A percentile compares a stretch with the other conserved stretches of the same genome.
phyloP scores from a whole-genome alignment of 2,113 vertebrate genomes.

The Seriola dumerili region DNA sequence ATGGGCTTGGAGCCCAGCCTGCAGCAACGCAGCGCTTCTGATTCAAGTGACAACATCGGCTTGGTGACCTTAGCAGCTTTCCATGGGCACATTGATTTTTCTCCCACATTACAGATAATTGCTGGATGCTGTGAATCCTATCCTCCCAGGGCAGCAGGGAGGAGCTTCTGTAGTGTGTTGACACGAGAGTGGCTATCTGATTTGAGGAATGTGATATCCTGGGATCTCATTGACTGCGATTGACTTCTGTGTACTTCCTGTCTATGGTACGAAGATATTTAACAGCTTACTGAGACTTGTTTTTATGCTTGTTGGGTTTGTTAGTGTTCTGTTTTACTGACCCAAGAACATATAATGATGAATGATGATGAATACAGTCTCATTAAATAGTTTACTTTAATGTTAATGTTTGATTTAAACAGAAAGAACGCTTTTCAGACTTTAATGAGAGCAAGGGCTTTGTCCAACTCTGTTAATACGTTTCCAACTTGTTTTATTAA shows the following conservation, averaged over 20 bases:
- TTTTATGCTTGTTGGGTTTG: slow-evolving; percentile 29
- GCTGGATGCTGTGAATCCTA: slow-evolving; percentile 89
- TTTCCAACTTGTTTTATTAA: slow-evolving; percentile 57
- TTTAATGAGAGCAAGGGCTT: slow-evolving; percentile 38
- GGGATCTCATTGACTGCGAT: slow-evolving; percentile 73
- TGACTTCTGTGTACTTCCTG: slow-evolving; percentile 74
- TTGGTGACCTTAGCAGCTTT: slow-evolving; percentile 87
- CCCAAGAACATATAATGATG: slow-evolving; percentile 22
- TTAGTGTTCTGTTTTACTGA: slow-evolving; percentile 16
- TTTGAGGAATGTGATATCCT: slow-evolving; percentile 79
- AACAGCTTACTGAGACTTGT: slow-evolving; percentile 26
- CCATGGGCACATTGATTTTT: slow-evolving; percentile 89
- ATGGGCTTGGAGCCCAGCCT: slow-evolving; percentile 60
- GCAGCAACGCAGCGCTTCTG: slow-evolving; percentile 51
- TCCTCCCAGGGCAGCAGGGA: slow-evolving; percentile 85
- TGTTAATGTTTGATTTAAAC: slow-evolving; percentile 37
- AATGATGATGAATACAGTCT: slow-evolving; percentile 1
- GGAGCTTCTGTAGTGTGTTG: slow-evolving; percentile 78
- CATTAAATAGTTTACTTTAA: slow-evolving; percentile 32
- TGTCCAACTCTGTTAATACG: slow-evolving; percentile 36
- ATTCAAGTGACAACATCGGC: slow-evolving; percentile 73
- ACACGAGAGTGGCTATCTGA: slow-evolving; percentile 75
- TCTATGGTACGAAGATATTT: slow-evolving; percentile 49
- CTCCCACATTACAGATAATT: slow-evolving; percentile 91
- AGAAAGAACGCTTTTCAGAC: slow-evolving; percentile 24